Evolutionary conservation across 2,888 invertebrate species (phyloP).

Genomic region (Itoplectis maculator): DNA sequence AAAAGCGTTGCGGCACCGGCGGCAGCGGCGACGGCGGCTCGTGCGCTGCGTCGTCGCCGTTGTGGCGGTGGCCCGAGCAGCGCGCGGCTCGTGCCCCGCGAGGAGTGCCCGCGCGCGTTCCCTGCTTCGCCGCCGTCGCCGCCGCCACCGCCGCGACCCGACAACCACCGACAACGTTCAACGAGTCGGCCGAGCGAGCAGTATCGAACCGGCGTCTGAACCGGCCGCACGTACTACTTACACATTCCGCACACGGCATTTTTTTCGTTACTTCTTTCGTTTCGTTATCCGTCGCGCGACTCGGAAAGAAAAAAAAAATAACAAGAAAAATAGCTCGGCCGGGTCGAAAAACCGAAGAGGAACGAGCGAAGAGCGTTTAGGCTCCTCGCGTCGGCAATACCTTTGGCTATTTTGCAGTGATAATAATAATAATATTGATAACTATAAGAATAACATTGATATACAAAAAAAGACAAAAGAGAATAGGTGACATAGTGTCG

Average conservation of each 20-base stretch:
- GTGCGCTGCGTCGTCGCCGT: slow-evolving; percentile 63
- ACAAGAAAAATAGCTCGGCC: background rate
- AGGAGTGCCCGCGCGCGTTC: slow-evolving; percentile 62
- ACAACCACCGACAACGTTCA: slow-evolving; percentile 40
- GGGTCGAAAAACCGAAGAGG: background rate
- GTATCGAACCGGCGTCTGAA: slow-evolving; percentile 84
- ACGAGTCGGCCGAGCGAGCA: slow-evolving; percentile 74
- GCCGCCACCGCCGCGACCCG: no score
- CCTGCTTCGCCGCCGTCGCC: slow-evolving; percentile 11
- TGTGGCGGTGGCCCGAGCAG: slow-evolving; percentile 62
- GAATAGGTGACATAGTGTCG: slow-evolving; percentile 54
- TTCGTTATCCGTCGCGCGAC: slow-evolving; percentile 7
- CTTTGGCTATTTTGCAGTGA: slow-evolving; percentile 9
- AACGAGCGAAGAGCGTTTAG: background rate
- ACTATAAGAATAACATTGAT: slow-evolving; percentile 1
- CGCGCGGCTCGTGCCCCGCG: slow-evolving; percentile 56
- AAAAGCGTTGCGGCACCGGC: slow-evolving; percentile 55
- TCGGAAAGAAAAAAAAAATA: no score
- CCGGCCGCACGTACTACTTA: slow-evolving; percentile 73
- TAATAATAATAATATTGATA: background rate
- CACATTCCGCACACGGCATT: slow-evolving; percentile 76
- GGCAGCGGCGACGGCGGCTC: slow-evolving; percentile 59
- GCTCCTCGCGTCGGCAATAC: background rate
- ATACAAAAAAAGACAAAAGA: slow-evolving; percentile 1
- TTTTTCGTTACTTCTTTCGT: slow-evolving; percentile 65